Percentiles rank a stretch among this genome's conserved stretches.
Evolutionary conservation across 2,888 invertebrate genomes (phyloP).

Genomic region (Cosmia pyralina): DNA sequence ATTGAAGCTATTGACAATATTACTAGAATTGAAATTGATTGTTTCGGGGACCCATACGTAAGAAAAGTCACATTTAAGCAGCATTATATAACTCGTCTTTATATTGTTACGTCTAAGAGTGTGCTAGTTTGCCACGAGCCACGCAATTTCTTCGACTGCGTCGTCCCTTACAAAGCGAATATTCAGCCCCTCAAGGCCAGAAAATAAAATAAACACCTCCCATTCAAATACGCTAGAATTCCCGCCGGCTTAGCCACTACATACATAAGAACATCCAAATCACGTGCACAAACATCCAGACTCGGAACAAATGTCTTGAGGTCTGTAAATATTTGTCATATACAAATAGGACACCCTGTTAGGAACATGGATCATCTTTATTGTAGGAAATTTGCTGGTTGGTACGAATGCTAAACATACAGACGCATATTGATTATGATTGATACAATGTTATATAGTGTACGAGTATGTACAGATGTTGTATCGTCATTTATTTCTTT

Average conservation of each 20-base stretch:
- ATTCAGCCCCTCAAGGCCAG: neutral
- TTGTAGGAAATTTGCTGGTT: slow-evolving; percentile 34
- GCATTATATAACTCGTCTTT: too few species aligned
- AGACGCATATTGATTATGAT: neutral
- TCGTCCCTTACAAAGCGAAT: neutral
- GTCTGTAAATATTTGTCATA: slow-evolving; percentile 42
- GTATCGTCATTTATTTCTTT: too few species aligned
- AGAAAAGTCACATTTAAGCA: too few species aligned
- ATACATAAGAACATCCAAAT: slow-evolving; percentile 5
- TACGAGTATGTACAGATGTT: too few species aligned
- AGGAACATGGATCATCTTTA: slow-evolving; percentile 28
- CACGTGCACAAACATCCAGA: slow-evolving; percentile 34
- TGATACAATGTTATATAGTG: neutral
- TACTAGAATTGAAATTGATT: too few species aligned
- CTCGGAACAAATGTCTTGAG: slow-evolving; percentile 42
- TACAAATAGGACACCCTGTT: slow-evolving; percentile 19
- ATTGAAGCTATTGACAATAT: too few species aligned
- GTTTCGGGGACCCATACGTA: too few species aligned
- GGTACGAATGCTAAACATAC: neutral
- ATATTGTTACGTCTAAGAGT: too few species aligned
- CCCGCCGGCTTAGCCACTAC: neutral
- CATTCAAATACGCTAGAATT: slow-evolving; percentile 5
- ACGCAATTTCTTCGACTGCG: neutral
- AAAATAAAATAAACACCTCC: slow-evolving; percentile 1
- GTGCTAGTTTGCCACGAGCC: too few species aligned